Conservation (phyloP, 2,888 invertebrate species). For the Callinectes sapidus region DNA sequence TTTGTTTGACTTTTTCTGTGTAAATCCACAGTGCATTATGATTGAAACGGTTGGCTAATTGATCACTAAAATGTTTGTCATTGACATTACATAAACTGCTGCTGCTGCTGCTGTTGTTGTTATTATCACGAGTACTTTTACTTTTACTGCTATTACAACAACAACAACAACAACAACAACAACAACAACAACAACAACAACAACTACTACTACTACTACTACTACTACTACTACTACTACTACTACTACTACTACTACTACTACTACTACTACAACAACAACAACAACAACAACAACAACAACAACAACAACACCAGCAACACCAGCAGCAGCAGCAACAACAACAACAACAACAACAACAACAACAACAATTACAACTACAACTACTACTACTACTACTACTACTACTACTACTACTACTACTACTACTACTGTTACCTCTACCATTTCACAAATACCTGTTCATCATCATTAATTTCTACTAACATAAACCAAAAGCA, state of each 20-base stretch:
- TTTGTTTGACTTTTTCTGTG: not conserved
- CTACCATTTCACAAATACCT: not conserved
- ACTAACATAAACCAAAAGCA: no score
- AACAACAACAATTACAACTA: not conserved
- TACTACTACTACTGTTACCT: not conserved
- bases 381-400: conserved; percentile 24
- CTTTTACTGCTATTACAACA: no score
- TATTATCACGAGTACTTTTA: no score
- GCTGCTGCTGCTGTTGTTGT: no score
- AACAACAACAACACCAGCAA: not conserved
- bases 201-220: no score
- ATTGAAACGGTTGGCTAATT: not conserved
- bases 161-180: no score
- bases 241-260: conserved; percentile 10
- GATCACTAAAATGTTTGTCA: not conserved
- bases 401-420: conserved; percentile 20
- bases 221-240: not conserved
- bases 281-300: not conserved
- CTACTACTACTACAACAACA: not conserved
- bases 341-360: no score
- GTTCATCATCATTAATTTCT: no score
- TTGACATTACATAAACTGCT: not conserved
- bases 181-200: no score
- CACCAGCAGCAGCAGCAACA: not conserved
- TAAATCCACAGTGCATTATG: not conserved